Evolutionary conservation across 2,888 invertebrate genomes (phyloP), one percentile per base, ranked within the genome.

Genomic region (Noctua comes): DNA sequence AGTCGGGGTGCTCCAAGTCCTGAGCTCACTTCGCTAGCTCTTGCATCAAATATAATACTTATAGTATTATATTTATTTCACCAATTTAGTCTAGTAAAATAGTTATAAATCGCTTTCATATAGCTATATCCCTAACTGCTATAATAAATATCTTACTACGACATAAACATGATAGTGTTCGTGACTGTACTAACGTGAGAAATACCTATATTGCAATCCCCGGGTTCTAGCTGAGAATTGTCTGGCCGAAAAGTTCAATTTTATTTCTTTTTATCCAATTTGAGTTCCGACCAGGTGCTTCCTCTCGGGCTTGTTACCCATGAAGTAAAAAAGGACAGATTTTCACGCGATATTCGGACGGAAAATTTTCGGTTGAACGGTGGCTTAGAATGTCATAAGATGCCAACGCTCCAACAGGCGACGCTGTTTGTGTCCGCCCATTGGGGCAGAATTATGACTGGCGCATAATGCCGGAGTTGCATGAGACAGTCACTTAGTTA

Each of bases 231-330:
- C 18, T 62, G 54, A 68, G 48, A 74, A 84, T 84, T 80, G 40
- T 73, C 84, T 43, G 66, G 54, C 57, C 73, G 73, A 84, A 79
- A 84, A 64, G 48, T 84, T 82, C 54, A 48, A 68, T 66, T 80
- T 84, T 62, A 73, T 84, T 73, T 84, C 36, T 71, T 85, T 82
- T 82, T 68, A 70, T 70, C 54, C 27, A 36, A 68, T 79, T 82
- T 54, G 48, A 40, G 46, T 68, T 48, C 57, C 27, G 46, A 78
- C 64, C 82, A 84, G 80, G 69, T 82, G 80, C 46, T 66, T 83
- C 57, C 36, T 59, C 65, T 40, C 48, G 36, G 6, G 27, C 43
- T 68, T 57, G 31, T 31, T 43, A 81, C 65, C n/a, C 16, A 59
- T 27, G 27, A 76, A 62, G 27, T 27, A 64, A 76, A 68, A 36